A percentile compares a stretch with the other conserved stretches of the same genome.
phyloP scores from a whole-genome alignment of 2,888 invertebrate species.

The Lobophora halterata region DNA sequence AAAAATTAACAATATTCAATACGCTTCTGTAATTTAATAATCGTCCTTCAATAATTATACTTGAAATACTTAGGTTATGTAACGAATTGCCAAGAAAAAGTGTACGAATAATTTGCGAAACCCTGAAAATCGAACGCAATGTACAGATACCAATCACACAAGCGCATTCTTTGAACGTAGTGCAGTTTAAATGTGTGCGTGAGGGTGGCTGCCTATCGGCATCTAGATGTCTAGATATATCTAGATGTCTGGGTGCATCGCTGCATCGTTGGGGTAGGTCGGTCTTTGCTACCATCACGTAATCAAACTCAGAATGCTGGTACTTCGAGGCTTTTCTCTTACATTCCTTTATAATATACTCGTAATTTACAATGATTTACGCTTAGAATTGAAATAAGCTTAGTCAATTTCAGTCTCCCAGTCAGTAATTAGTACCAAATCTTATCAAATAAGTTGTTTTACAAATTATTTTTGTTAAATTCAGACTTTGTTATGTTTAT shows the following conservation, averaged over 20 bases:
- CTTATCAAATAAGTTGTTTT: no score
- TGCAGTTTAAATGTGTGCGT: slow-evolving; percentile 22
- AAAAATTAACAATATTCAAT: no score
- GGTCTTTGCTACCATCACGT: slow-evolving; percentile 48
- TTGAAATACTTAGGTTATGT: no score
- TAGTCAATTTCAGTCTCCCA: no score
- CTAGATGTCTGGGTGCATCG: slow-evolving; percentile 70
- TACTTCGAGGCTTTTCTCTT: slow-evolving; percentile 24
- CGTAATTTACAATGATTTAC: no score
- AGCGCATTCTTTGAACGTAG: slow-evolving; percentile 4
- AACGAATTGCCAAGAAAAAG: slow-evolving; percentile 9
- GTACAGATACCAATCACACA: slow-evolving; percentile 35
- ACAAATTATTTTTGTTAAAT: no score
- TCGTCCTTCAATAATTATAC: no score
- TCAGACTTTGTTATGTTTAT: no score
- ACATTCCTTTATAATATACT: slow-evolving; percentile 10
- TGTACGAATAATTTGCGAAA: background rate
- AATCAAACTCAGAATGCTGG: slow-evolving; percentile 55
- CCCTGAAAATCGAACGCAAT: slow-evolving; percentile 19
- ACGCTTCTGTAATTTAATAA: no score
- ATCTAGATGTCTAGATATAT: slow-evolving; percentile 45
- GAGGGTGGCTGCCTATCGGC: slow-evolving; percentile 45
- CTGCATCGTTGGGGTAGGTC: slow-evolving; percentile 68
- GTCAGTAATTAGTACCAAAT: no score
- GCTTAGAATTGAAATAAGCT: no score